Percentiles rank a stretch among this genome's conserved stretches.
phyloP scores from a whole-genome alignment of 2,888 invertebrate species.

The Andrena dorsata region DNA sequence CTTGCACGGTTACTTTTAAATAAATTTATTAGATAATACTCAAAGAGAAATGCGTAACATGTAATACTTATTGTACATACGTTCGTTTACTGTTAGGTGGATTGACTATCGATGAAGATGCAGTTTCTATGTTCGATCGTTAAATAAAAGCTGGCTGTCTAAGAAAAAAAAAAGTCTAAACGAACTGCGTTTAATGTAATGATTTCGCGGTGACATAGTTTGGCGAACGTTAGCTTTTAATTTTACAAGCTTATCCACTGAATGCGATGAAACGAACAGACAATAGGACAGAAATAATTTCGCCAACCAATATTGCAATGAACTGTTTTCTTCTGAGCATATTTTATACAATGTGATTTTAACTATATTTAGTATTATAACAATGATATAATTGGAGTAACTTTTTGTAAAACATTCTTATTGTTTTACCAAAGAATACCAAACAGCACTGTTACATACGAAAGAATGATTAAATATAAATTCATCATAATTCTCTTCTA shows the following conservation, averaged over 20 bases:
- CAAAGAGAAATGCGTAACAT: constrained; percentile 41
- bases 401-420: constrained; percentile 56
- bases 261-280: constrained; percentile 45
- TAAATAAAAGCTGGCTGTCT: constrained; percentile 43
- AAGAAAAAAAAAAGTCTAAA: constrained; percentile 37
- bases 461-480: constrained; percentile 33
- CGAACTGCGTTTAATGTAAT: constrained; percentile 42
- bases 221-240: constrained; percentile 29
- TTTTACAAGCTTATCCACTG: constrained; percentile 26
- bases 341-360: constrained; percentile 55
- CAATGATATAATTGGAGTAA: constrained; percentile 46
- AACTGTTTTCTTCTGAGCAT: constrained; percentile 48
- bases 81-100: constrained; percentile 59
- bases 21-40: constrained; percentile 60
- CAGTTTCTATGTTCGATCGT: constrained; percentile 45
- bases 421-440: constrained; percentile 65
- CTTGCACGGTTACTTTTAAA: constrained; percentile 55
- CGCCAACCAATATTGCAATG: constrained; percentile 42
- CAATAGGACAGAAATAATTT: constrained; percentile 50
- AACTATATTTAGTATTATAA: constrained; percentile 47
- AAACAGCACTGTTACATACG: constrained; percentile 47
- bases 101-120: constrained; percentile 50
- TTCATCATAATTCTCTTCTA: constrained; percentile 60
- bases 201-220: constrained; percentile 46
- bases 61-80: constrained; percentile 56